Evolutionary conservation across 2,888 invertebrate species (phyloP), one percentile per base, ranked within the genome.

Genomic region (Xanthostigma xanthostigma): DNA sequence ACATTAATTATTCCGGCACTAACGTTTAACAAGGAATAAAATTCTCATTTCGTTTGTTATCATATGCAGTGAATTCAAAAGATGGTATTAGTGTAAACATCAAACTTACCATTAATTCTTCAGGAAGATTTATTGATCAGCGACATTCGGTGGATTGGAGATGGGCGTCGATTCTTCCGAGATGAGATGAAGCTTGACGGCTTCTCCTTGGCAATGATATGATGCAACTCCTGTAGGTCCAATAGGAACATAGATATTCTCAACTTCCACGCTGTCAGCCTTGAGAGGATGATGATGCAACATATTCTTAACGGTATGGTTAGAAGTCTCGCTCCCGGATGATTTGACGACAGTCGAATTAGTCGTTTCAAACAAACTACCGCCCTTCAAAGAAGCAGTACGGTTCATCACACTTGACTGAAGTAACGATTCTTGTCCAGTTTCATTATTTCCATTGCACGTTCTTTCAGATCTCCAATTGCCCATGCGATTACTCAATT

Each of bases 361-460:
- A 14, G 27, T 33, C 36, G 36, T 44, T 36, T 13, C 27, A 45
- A 27, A 27, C 27, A 27, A 27, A 27, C 27, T 27, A 6, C 27
- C 60, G 61, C 51, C 60, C 58, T 49, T 64, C 64, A 39, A 60
- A 9, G 78, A 76, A 8, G 73, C 63, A 1, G 73, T 72, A 56
- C 76, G 65, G 57, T 76, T 75, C 17, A 17, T 17, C 46, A 76
- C 69, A 11, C 75, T 74, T 8, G 73, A 42, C 13, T 36, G 36
- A 48, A 67, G 52, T 45, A 67, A 54, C 6, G 64, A 62, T 49
- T 65, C 65, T 59, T 84, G 82, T 55, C 81, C 75, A 2, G 84
- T 84, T 56, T 84, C 82, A 62, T 81, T 81, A 57, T 79, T 81
- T 2, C 84, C 85, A 58, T 85, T 86, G 64, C 82, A 84, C 47